A percentile compares a stretch with the other conserved stretches of the same genome.
phyloP scores from a whole-genome alignment of 2,888 invertebrate genomes.

The Creontiades dilutus region DNA sequence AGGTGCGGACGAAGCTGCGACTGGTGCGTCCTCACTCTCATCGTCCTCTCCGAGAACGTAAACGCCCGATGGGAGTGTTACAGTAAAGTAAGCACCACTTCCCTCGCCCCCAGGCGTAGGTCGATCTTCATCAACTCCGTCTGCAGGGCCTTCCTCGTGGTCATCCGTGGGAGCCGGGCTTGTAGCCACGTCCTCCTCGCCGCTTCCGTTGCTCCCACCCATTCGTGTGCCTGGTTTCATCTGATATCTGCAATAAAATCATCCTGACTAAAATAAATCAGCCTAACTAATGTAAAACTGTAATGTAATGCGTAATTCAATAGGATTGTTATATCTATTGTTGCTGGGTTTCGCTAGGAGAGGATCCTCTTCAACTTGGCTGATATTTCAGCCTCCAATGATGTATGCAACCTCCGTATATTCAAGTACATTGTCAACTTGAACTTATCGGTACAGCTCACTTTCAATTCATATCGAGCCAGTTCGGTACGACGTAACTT shows the following conservation, averaged over 20 bases:
- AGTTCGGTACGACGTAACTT: too few relatives aligned
- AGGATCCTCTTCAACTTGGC: too few relatives aligned
- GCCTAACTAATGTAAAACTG: too few relatives aligned
- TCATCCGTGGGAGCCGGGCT: not conserved
- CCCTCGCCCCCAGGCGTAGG: not conserved
- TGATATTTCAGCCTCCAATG: too few relatives aligned
- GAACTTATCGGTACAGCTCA: too few relatives aligned
- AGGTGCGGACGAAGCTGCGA: not conserved
- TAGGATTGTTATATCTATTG: too few relatives aligned
- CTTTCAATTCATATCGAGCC: too few relatives aligned
- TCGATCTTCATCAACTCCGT: not conserved
- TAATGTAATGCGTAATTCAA: too few relatives aligned
- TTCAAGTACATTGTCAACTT: too few relatives aligned
- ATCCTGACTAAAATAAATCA: too few relatives aligned
- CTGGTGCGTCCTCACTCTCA: not conserved
- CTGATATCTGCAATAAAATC: conserved; percentile 33
- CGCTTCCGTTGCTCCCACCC: conserved; percentile 63
- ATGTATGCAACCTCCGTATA: too few relatives aligned
- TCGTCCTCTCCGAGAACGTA: conserved; percentile 46
- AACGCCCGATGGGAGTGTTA: not conserved
- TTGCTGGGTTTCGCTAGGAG: too few relatives aligned
- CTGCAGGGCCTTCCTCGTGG: not conserved
- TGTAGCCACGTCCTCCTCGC: conserved; percentile 40
- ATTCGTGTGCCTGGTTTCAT: conserved; percentile 67
- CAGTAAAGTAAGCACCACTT: not conserved